phyloP scores from a whole-genome alignment of 2,797 vertebrate species.

The Sebastes oblongus region DNA sequence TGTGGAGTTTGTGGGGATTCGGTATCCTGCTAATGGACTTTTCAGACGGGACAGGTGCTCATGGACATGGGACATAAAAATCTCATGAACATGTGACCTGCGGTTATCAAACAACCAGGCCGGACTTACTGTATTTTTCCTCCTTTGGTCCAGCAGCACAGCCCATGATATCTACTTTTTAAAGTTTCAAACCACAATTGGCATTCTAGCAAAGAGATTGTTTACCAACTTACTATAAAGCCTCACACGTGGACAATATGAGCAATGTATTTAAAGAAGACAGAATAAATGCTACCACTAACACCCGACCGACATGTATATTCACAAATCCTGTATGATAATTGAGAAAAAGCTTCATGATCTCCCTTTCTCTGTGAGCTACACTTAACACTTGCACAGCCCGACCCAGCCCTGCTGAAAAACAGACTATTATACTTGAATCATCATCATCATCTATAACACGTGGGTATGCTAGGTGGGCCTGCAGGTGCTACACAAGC shows the following conservation, averaged over 20 bases:
- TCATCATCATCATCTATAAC: conserved; percentile 20
- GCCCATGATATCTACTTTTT: not conserved
- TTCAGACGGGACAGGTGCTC: conserved; percentile 8
- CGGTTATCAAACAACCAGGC: not conserved
- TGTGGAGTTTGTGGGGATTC: conserved; percentile 12
- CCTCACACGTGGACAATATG: not conserved
- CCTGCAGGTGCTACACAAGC: conserved; percentile 53
- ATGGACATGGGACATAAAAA: not conserved
- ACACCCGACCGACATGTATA: conserved; percentile 8
- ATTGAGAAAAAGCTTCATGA: conserved; percentile 16
- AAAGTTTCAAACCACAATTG: not conserved
- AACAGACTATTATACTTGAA: conserved; percentile 68
- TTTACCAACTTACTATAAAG: conserved; percentile 11
- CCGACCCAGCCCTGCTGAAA: conserved; percentile 35
- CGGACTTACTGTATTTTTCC: not conserved
- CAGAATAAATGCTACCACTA: not conserved
- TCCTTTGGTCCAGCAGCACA: not conserved
- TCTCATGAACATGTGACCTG: conserved; percentile 15
- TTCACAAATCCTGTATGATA: conserved; percentile 16
- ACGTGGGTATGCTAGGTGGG: conserved; percentile 4
- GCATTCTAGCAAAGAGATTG: not conserved
- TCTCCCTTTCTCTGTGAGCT: conserved; percentile 72
- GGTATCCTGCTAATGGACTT: conserved; percentile 30
- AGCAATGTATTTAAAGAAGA: not conserved
- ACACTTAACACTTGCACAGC: conserved; percentile 27